Base-by-base conservation (phyloP, 2,797 vertebrate genomes). In the Onychomys torridus region DNA sequence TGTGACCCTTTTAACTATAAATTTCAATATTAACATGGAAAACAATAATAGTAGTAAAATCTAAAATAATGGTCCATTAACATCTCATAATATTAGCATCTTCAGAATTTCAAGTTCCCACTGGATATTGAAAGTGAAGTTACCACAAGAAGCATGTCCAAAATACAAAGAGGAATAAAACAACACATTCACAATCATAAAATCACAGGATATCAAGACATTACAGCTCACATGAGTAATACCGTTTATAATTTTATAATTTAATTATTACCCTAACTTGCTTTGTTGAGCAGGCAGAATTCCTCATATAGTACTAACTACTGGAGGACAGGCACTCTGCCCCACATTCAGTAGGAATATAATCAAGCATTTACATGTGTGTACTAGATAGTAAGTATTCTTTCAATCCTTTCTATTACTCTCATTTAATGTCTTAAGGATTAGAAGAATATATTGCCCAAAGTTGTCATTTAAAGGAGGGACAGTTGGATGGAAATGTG, bases 131-230 rank as follows among this genome's bases (percentile, higher is more conserved):
- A 69, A 83, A 87, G 55, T 34, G 89, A 89, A 89, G 2, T 5
- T 94, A 29, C 79, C 25, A 67, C 34, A 86, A 55, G 57, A 5
- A 86, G 2, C 69, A 75, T 55, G 27, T 40, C 16, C 27, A 10
- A 59, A 7, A 90, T 89, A 75, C 12, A 79, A 73, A 89, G 49
- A 82, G 79, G 11, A 85, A 12, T 83, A 87, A 75, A 71, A 91
- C 81, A 85, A 85, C 75, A 3, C 4, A 16, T 57, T 4, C 71
- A 23, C 34, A 87, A 67, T 76, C 12, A 82, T 67, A 7, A 19
- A 84, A 32, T 77, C 29, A 46, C 2, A n/a, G 8, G 32, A 37
- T n/a, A 76, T 75, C 27, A 59, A 79, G n/a, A 19, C 67, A 85
- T 4, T 59, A 11, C 86, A 65, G 14, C n/a, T 55, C 43, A 77